Base-by-base conservation (phyloP, 1,140 invertebrate species). In the Heliconius himera region DNA sequence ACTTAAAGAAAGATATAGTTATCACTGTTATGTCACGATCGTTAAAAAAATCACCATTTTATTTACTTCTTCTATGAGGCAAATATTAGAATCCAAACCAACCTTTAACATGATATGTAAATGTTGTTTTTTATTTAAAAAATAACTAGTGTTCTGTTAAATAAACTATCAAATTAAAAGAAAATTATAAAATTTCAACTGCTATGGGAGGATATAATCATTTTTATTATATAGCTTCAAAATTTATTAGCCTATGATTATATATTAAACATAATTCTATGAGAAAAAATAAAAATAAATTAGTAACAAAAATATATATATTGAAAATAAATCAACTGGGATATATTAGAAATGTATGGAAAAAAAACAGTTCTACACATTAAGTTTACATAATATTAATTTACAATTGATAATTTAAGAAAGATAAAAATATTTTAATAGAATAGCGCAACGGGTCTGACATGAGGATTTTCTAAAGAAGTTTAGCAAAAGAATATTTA, bases 241-340 rank as follows among this genome's bases (percentile, higher is more conserved):
- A 70, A 76, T 18, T 54, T 22, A 72, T 38, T 51, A 51, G 13
- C 49, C 33, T 54, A 74, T 54, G 56, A 54, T 54, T 26, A 33
- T 54, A 77, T 46, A 77, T 33, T 73, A 73, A 71, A 54, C n/a
- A 73, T 46, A 72, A 41, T 22, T 22, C 9, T n/a, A 49, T 60
- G 60, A 80, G 11, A 60, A 54, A n/a, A 49, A 73, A 77, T 70
- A 38, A 73, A 8, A 77, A 80, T 77, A 80, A 80, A 80, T 77
- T 80, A 80, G 49, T 80, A 80, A 80, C 79, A 80, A 80, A 77
- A 77, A 80, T 80, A 80, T 73, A 76, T 16, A 66, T 66, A 66
- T 66, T 66, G 13, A 66, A 66, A 66, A 66, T 6, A 66, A 66
- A 26, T 11, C 11, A 66, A 66, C 60, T 66, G 60, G 9, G 60